Evolutionary conservation across 1,140 invertebrate species (phyloP).

Genomic region (Palaemon carinicauda): DNA sequence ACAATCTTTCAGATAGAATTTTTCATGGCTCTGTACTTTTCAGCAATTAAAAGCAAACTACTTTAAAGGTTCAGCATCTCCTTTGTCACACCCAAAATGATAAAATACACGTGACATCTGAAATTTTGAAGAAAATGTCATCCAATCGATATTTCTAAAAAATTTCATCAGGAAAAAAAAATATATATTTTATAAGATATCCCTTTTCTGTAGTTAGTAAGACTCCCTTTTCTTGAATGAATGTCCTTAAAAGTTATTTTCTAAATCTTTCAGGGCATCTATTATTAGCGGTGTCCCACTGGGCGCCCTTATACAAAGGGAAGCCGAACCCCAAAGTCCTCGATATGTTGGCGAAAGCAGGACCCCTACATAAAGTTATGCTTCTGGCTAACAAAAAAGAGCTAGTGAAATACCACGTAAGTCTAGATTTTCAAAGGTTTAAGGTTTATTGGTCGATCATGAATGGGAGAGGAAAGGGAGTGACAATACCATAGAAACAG

Average conservation of each 20-base stretch:
- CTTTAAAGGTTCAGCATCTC: too few relatives aligned
- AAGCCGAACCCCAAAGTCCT: conserved; percentile 2
- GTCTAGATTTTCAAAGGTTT: neutral
- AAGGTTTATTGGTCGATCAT: neutral
- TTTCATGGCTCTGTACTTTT: too few relatives aligned
- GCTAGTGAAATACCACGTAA: neutral
- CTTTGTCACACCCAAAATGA: too few relatives aligned
- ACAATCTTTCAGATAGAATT: too few relatives aligned
- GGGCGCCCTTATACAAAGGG: conserved; percentile 13
- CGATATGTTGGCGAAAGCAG: neutral
- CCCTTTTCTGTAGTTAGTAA: neutral
- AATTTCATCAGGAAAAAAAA: too few relatives aligned
- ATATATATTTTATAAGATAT: too few relatives aligned
- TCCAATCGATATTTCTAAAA: too few relatives aligned
- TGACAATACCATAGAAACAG: neutral
- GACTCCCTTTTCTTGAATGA: too few relatives aligned
- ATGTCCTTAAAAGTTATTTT: neutral
- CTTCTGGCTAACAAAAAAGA: neutral
- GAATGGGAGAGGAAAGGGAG: too few relatives aligned
- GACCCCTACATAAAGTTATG: neutral
- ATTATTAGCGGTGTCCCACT: conserved; percentile 20
- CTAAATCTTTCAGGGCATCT: neutral
- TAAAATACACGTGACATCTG: too few relatives aligned
- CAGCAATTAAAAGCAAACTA: too few relatives aligned
- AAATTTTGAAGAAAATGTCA: too few relatives aligned